These are phyloP conservation scores for Aplodontia rufa DNA, from an alignment of 2,113 vertebrate genomes.

Conservation along the genomic window DNA sequence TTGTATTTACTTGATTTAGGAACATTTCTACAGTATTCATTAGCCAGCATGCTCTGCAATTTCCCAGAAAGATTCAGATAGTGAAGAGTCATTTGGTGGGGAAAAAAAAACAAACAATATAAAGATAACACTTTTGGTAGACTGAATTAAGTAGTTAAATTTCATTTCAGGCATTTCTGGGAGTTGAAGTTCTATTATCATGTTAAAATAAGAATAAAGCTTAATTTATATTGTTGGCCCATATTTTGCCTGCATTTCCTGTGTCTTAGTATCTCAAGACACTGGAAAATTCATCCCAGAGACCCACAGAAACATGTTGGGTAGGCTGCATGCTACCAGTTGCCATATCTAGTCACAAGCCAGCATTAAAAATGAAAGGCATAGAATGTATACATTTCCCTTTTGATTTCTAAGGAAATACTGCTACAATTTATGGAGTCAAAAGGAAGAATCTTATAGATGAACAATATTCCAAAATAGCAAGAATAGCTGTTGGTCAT, in stretches of 20 bases:
- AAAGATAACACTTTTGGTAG: neutral
- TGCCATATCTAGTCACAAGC: neutral
- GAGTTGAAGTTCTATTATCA: neutral
- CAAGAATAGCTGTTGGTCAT: neutral
- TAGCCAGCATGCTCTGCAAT: neutral
- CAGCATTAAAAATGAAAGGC: neutral
- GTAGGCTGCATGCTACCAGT: too few species aligned
- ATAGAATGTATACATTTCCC: neutral
- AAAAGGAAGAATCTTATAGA: neutral
- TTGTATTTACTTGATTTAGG: neutral
- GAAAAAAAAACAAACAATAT: neutral
- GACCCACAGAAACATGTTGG: neutral
- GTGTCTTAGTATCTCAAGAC: neutral
- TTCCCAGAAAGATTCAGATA: neutral
- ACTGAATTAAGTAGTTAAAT: neutral
- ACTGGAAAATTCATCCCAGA: neutral
- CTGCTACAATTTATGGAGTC: neutral
- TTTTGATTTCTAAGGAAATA: neutral
- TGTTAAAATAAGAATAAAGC: neutral
- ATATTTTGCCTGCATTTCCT: neutral
- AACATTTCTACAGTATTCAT: neutral
- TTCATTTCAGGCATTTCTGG: neutral
- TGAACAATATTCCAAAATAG: neutral
- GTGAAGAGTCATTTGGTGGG: neutral
- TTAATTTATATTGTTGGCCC: neutral